phyloP scores from a whole-genome alignment of 2,888 invertebrate genomes.

The Drosophila merina region DNA sequence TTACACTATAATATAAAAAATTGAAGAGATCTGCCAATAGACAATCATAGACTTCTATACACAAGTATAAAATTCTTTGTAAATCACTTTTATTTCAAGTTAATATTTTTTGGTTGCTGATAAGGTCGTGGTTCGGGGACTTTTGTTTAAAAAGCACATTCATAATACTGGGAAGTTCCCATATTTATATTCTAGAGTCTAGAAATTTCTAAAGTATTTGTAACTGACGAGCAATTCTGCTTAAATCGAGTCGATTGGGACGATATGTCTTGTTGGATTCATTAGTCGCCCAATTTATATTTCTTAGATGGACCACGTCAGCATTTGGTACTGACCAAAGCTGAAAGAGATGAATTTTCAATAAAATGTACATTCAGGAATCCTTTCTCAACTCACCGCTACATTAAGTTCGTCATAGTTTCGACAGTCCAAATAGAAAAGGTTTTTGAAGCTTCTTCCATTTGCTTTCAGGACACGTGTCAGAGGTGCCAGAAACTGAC shows the following conservation, averaged over 20 bases:
- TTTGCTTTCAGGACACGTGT: neutral
- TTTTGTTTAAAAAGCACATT: neutral
- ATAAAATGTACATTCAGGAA: neutral
- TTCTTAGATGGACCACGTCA: neutral
- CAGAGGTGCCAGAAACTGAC: neutral
- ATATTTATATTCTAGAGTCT: neutral
- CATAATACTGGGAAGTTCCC: neutral
- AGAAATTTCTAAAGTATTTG: neutral
- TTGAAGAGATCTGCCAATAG: too few relatives aligned
- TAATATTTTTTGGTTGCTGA: neutral
- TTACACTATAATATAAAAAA: too few relatives aligned
- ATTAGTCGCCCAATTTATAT: neutral
- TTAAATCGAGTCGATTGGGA: neutral
- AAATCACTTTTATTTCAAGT: neutral
- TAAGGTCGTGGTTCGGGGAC: neutral
- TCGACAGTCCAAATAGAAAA: neutral
- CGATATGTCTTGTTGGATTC: neutral
- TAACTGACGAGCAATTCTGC: neutral
- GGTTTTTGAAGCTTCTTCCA: neutral
- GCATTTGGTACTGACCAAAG: neutral
- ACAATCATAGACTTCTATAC: neutral
- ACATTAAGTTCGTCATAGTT: neutral
- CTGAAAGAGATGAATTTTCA: neutral
- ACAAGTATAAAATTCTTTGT: too few relatives aligned
- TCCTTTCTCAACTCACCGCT: neutral